phyloP scores from a whole-genome alignment of 2,797 vertebrate genomes.

The Myripristis jacobus region DNA sequence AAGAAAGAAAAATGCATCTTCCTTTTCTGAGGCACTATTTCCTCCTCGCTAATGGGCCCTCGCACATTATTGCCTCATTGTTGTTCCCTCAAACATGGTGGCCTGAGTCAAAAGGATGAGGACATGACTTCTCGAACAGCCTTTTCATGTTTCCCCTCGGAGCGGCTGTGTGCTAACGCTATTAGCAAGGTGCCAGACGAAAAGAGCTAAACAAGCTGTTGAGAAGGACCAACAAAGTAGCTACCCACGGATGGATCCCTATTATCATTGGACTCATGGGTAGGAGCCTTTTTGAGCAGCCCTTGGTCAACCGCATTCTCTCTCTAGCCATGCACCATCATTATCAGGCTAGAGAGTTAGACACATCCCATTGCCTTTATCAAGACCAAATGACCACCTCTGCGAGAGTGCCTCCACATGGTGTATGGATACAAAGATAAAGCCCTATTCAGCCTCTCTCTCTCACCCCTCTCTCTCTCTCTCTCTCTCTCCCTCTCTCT shows the following conservation, averaged over 20 bases:
- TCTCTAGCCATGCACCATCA: slow-evolving; percentile 50
- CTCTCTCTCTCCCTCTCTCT: neutral
- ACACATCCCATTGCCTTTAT: slow-evolving; percentile 27
- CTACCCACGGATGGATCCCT: slow-evolving; percentile 10
- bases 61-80: slow-evolving; percentile 4
- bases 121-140: slow-evolving; percentile 10
- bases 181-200: slow-evolving; percentile 30
- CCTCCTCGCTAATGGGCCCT: slow-evolving; percentile 49
- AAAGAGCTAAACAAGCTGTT: slow-evolving; percentile 32
- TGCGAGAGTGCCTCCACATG: slow-evolving; percentile 33
- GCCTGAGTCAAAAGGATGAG: slow-evolving; percentile 25
- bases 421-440: slow-evolving; percentile 38
- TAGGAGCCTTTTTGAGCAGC: slow-evolving; percentile 38
- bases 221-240: slow-evolving; percentile 21
- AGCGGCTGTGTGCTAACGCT: slow-evolving; percentile 28
- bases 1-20: no score
- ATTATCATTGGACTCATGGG: slow-evolving; percentile 45
- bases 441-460: slow-evolving; percentile 32
- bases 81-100: slow-evolving; percentile 20
- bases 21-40: slow-evolving; percentile 15
- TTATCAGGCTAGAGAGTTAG: slow-evolving; percentile 48
- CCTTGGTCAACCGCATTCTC: slow-evolving; percentile 53
- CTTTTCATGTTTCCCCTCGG: slow-evolving; percentile 38
- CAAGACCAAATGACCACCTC: slow-evolving; percentile 23
- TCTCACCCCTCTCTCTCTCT: slow-evolving; percentile 1